Conservation (phyloP, 2,888 invertebrate genomes). For the Melanotus villosus region DNA sequence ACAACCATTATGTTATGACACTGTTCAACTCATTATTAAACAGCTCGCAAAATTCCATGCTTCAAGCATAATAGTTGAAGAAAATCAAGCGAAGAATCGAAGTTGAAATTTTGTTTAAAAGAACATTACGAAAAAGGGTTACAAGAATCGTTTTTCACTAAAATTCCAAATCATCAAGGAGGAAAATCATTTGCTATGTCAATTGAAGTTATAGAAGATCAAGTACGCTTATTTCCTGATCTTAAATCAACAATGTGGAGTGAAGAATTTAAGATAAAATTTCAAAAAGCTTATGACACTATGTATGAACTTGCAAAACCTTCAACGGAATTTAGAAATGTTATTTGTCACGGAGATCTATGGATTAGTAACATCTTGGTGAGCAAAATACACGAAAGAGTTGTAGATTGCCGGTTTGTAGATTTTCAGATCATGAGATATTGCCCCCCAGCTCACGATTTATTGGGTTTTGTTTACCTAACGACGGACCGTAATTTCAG, state of each 20-base stretch:
- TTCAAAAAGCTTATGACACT: not conserved
- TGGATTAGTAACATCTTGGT: constrained; percentile 7
- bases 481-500: constrained; percentile 59
- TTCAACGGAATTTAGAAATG: not conserved
- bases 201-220: not conserved
- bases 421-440: constrained; percentile 69
- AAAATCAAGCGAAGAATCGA: not conserved
- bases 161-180: not conserved
- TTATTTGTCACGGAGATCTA: constrained; percentile 14
- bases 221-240: constrained; percentile 10
- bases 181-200: not conserved
- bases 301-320: not conserved
- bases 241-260: not conserved
- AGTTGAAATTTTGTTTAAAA: not conserved
- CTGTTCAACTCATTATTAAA: constrained; percentile 57
- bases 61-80: constrained; percentile 64
- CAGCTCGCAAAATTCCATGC: constrained; percentile 64
- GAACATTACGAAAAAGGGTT: not conserved
- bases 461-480: constrained; percentile 66
- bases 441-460: constrained; percentile 77
- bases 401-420: constrained; percentile 61
- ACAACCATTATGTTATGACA: constrained; percentile 2
- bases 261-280: constrained; percentile 1
- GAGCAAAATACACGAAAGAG: constrained; percentile 5
- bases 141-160: not conserved